Evolutionary conservation across 1,140 invertebrate species (phyloP).

Genomic region (Parapsyche elsis): DNA sequence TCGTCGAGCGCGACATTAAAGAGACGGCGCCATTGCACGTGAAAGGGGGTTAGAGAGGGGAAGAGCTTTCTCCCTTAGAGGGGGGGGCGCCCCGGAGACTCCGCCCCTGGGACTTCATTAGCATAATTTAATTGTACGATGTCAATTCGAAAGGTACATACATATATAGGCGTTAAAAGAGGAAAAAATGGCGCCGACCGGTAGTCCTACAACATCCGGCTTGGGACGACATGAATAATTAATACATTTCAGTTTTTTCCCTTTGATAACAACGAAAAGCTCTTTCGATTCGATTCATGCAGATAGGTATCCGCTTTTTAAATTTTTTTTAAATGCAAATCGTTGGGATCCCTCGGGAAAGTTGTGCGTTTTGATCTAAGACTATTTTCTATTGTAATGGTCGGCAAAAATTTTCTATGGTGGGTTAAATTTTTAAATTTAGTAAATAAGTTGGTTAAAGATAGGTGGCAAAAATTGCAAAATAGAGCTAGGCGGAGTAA

Average conservation of each 20-base stretch:
- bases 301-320: no score
- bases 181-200: background rate
- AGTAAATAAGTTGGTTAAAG: no score
- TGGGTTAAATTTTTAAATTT: no score
- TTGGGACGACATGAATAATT: slow-evolving; percentile 3
- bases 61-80: background rate
- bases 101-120: slow-evolving; percentile 13
- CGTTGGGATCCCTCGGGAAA: no score
- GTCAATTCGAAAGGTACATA: slow-evolving; percentile 2
- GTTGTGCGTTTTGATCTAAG: background rate
- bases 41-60: background rate
- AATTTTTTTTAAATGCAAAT: no score
- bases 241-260: slow-evolving; percentile 11
- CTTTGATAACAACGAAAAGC: slow-evolving; percentile 7
- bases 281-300: background rate
- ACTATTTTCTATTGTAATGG: background rate
- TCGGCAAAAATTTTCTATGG: no score
- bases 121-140: slow-evolving; percentile 26
- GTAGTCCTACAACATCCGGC: background rate
- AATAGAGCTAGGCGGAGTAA: no score
- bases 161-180: background rate
- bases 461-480: no score
- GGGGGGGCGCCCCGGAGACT: background rate
- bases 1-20: slow-evolving; percentile 14
- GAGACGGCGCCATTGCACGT: background rate